Percentiles rank a stretch among this genome's conserved stretches.
Evolutionary conservation across 2,113 vertebrate species (phyloP).

Genomic region (Corythaeola cristata): DNA sequence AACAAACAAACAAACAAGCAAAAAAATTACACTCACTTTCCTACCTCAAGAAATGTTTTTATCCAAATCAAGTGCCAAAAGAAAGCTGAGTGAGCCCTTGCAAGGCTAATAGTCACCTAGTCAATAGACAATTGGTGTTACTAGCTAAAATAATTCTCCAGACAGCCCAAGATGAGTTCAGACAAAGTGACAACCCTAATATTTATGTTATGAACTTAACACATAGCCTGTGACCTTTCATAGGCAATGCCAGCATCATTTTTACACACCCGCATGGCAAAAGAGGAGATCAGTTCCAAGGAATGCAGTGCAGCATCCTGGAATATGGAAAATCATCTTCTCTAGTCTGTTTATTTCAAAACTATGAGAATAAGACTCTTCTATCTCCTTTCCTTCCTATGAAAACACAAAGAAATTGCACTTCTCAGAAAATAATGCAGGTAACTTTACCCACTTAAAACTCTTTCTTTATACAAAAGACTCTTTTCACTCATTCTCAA

Average conservation of each 20-base stretch:
- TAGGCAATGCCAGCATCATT: neutral
- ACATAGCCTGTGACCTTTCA: neutral
- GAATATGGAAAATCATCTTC: neutral
- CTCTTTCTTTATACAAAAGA: neutral
- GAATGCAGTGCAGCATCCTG: neutral
- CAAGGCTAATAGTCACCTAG: neutral
- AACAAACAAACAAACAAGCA: neutral
- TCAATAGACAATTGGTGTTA: neutral
- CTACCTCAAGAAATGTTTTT: neutral
- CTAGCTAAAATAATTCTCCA: neutral
- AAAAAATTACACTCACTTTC: neutral
- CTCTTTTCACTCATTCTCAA: neutral
- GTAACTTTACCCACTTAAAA: neutral
- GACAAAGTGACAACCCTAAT: neutral
- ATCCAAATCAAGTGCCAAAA: neutral
- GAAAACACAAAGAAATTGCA: neutral
- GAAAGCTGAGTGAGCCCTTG: neutral
- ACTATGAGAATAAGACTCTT: neutral
- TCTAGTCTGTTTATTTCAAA: neutral
- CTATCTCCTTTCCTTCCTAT: neutral
- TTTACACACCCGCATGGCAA: neutral
- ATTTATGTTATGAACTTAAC: neutral
- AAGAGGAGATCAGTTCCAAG: neutral
- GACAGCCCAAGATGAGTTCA: neutral
- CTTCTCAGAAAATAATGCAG: neutral